phyloP scores from a whole-genome alignment of 2,113 vertebrate genomes.

The Alouatta palliata region DNA sequence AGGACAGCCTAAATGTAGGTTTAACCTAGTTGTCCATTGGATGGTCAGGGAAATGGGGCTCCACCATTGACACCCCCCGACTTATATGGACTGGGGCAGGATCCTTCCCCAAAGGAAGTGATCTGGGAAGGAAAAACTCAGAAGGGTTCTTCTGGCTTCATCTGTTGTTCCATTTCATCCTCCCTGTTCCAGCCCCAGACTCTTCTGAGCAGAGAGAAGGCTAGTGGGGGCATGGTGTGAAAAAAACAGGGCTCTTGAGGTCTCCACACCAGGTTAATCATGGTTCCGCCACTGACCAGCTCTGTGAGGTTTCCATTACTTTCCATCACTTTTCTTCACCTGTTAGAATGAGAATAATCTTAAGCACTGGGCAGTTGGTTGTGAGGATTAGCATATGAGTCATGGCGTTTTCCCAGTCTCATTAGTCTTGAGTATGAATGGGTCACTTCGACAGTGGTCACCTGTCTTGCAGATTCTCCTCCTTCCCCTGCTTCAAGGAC shows the following conservation, averaged over 20 bases:
- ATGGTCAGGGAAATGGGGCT: neutral
- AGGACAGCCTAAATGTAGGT: neutral
- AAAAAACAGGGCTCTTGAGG: neutral
- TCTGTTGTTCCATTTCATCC: neutral
- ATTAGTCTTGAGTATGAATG: neutral
- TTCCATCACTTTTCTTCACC: neutral
- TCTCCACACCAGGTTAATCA: neutral
- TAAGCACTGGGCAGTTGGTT: too few species aligned
- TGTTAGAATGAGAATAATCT: too few species aligned
- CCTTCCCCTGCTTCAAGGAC: neutral
- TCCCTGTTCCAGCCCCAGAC: neutral
- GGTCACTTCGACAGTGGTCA: neutral
- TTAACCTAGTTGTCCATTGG: neutral
- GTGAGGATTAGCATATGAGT: neutral
- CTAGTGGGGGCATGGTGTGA: rapidly evolving
- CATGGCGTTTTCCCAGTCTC: neutral
- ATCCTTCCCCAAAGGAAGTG: neutral
- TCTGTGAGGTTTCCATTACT: neutral
- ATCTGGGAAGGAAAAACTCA: neutral
- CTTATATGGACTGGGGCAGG: neutral
- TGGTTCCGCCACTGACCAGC: rapidly evolving
- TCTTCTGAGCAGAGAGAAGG: neutral
- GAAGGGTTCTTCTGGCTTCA: neutral
- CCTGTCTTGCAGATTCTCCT: neutral
- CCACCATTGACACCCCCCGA: too few species aligned